Conservation (phyloP, 2,113 vertebrate genomes). For the Tachysurus fulvidraco region DNA sequence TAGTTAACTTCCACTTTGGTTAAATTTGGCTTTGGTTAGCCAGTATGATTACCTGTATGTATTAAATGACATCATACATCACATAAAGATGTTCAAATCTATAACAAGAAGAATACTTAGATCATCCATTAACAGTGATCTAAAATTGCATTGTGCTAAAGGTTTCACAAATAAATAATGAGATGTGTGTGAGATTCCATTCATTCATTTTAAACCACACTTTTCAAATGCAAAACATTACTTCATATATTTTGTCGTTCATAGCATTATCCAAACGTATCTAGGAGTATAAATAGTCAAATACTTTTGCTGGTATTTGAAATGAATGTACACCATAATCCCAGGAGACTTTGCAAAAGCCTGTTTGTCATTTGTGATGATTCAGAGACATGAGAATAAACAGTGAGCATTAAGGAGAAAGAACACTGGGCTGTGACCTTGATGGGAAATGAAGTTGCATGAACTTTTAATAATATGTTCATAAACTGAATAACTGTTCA, state of each 20-base stretch:
- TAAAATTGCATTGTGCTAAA: neutral
- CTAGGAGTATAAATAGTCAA: neutral
- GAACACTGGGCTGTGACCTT: constrained; percentile 42
- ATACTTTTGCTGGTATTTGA: constrained; percentile 9
- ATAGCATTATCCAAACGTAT: neutral
- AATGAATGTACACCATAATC: neutral
- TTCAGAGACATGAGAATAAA: constrained; percentile 55
- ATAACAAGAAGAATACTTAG: neutral
- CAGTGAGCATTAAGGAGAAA: constrained; percentile 44
- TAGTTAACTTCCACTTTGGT: neutral
- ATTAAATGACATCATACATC: neutral
- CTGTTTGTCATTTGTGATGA: constrained; percentile 32
- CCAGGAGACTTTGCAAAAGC: neutral
- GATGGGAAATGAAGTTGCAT: constrained; percentile 35
- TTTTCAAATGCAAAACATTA: neutral
- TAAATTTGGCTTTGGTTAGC: neutral
- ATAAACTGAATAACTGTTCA: constrained; percentile 53
- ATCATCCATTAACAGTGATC: neutral
- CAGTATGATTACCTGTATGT: neutral
- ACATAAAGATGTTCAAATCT: neutral
- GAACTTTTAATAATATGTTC: constrained; percentile 39
- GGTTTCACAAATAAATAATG: neutral
- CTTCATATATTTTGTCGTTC: neutral
- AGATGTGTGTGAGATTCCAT: neutral
- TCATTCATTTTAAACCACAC: neutral